Conservation (phyloP, 2,888 invertebrate genomes). For the Acrocyrtus sp. region DNA sequence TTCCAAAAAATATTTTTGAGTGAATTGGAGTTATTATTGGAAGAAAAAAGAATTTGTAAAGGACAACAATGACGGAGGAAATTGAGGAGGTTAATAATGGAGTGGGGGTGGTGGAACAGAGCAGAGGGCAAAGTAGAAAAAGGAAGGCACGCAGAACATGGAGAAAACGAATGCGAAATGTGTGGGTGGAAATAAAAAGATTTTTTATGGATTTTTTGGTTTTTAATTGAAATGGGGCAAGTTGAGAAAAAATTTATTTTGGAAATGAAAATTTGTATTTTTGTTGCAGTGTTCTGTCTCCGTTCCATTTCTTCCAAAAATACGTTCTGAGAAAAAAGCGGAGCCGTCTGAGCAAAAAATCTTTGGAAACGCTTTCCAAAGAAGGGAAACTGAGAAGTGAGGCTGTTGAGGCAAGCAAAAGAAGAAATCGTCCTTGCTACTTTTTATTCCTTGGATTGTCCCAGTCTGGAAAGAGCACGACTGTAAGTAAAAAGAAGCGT, state of each 20-base stretch:
- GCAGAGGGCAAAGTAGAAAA: too few relatives aligned
- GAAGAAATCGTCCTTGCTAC: slow-evolving; percentile 19
- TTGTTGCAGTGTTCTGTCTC: slow-evolving; percentile 15
- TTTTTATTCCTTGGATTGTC: slow-evolving; percentile 31
- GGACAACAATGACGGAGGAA: too few relatives aligned
- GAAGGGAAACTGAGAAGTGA: neutral
- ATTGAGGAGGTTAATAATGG: too few relatives aligned
- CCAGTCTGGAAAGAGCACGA: slow-evolving; percentile 35
- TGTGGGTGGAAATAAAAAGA: neutral
- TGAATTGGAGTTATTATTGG: too few relatives aligned
- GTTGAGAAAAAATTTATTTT: neutral
- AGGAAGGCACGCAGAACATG: too few relatives aligned
- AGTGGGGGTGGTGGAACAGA: too few relatives aligned
- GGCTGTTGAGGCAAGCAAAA: slow-evolving; percentile 10
- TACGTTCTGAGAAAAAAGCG: slow-evolving; percentile 12
- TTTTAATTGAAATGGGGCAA: too few relatives aligned
- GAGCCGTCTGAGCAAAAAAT: neutral
- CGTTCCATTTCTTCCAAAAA: slow-evolving; percentile 18
- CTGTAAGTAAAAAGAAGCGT: slow-evolving; percentile 6
- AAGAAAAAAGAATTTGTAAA: too few relatives aligned
- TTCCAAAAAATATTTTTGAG: too few relatives aligned
- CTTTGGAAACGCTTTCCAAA: too few relatives aligned
- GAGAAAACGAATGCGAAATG: slow-evolving; percentile 10
- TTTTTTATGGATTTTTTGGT: too few relatives aligned
- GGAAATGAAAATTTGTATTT: neutral